Evolutionary conservation across 2,888 invertebrate species (phyloP).

Genomic region (Leptogaster cylindrica): DNA sequence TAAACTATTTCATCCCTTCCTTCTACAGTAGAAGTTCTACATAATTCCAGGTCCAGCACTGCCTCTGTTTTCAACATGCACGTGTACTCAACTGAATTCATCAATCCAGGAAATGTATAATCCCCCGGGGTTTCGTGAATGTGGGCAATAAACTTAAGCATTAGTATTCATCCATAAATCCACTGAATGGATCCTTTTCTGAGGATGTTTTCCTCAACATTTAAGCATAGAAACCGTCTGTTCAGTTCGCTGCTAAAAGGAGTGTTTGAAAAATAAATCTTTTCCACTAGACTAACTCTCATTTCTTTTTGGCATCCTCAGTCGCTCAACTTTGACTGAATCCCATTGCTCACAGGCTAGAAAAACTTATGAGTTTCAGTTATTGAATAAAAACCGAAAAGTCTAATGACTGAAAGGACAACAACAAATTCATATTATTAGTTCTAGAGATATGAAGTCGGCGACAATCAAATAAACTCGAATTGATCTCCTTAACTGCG

Average conservation of each 20-base stretch:
- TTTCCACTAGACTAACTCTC: constrained; percentile 7
- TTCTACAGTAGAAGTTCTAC: too few relatives aligned
- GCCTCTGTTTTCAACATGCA: too few relatives aligned
- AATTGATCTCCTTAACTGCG: constrained; percentile 28
- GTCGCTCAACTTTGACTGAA: neutral
- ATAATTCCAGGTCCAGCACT: too few relatives aligned
- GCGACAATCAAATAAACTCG: constrained; percentile 25
- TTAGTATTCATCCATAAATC: neutral
- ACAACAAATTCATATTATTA: constrained; percentile 17
- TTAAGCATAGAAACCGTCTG: constrained; percentile 4
- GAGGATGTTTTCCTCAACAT: constrained; percentile 1
- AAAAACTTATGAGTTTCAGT: constrained; percentile 1
- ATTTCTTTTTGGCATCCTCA: neutral
- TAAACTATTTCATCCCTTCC: too few relatives aligned
- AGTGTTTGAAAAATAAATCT: constrained; percentile 19
- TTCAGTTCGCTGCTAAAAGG: constrained; percentile 8
- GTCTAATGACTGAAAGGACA: neutral
- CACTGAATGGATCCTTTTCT: neutral
- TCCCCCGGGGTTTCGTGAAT: too few relatives aligned
- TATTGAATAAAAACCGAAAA: neutral
- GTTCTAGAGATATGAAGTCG: neutral
- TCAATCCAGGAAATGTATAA: too few relatives aligned
- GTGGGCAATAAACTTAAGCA: too few relatives aligned
- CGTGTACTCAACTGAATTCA: too few relatives aligned
- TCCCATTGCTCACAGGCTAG: neutral